These are phyloP conservation scores for Mamestra brassicae DNA, from an alignment of 2,888 invertebrate genomes.

Conservation along the genomic window DNA sequence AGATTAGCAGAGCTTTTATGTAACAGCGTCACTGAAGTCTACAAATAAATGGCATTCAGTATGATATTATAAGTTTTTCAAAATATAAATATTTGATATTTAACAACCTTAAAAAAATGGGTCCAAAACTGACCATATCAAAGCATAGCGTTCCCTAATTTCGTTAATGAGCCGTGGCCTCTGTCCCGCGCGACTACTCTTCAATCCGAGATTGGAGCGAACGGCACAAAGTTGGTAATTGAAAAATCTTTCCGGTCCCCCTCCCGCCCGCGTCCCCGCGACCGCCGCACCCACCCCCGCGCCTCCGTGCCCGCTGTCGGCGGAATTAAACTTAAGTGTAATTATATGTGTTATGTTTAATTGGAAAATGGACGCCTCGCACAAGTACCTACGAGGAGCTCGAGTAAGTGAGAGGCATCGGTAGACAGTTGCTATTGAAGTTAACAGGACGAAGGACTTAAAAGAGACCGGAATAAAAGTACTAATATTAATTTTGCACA, in stretches of 20 bases:
- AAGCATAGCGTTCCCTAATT: too few relatives aligned
- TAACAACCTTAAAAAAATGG: too few relatives aligned
- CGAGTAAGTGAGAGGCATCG: neutral
- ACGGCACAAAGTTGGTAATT: conserved; percentile 89
- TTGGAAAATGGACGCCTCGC: conserved; percentile 52
- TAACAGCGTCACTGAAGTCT: too few relatives aligned
- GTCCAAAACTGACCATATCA: too few relatives aligned
- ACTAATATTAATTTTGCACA: neutral
- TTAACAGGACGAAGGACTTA: neutral
- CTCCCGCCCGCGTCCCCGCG: conserved; percentile 43
- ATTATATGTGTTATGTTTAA: conserved; percentile 73
- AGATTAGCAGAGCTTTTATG: too few relatives aligned
- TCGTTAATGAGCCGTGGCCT: neutral
- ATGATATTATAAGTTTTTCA: too few relatives aligned
- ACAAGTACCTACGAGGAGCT: conserved; percentile 17
- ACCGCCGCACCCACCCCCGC: conserved; percentile 18
- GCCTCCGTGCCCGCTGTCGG: conserved; percentile 18
- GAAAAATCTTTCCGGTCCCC: conserved; percentile 86
- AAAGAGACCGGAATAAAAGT: neutral
- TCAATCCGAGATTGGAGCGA: conserved; percentile 83
- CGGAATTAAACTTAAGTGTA: conserved; percentile 74
- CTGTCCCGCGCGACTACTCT: conserved; percentile 72
- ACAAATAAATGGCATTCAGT: too few relatives aligned
- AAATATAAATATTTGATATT: too few relatives aligned
- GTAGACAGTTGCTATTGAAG: neutral